These are phyloP conservation scores for Battus philenor DNA, from an alignment of 1,140 invertebrate species.

Conservation along the genomic window DNA sequence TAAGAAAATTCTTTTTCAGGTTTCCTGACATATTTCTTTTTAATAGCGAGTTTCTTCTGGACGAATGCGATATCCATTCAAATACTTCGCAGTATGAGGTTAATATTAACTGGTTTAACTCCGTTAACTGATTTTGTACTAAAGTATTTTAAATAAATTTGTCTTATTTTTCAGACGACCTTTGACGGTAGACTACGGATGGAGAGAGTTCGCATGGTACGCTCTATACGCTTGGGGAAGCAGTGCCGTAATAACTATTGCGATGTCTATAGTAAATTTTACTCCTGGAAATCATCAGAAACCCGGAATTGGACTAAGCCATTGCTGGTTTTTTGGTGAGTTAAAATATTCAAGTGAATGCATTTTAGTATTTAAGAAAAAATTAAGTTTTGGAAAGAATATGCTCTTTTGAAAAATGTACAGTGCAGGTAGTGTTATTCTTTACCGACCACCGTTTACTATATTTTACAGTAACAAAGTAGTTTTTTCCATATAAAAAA, in stretches of 20 bases:
- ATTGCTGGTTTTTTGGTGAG: slow-evolving; percentile 62
- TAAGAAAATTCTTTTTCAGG: slow-evolving; percentile 36
- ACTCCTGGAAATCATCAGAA: slow-evolving; percentile 41
- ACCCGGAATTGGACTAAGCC: slow-evolving; percentile 49
- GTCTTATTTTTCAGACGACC: slow-evolving; percentile 39
- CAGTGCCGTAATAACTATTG: slow-evolving; percentile 33
- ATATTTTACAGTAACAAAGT: no score
- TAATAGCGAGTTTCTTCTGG: slow-evolving; percentile 57
- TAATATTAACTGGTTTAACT: no score
- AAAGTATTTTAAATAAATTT: no score
- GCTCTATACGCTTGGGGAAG: slow-evolving; percentile 53
- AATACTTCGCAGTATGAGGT: slow-evolving; percentile 47
- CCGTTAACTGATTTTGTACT: no score
- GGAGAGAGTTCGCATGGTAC: slow-evolving; percentile 47
- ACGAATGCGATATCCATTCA: slow-evolving; percentile 60
- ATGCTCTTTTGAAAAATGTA: no score
- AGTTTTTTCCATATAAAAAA: no score
- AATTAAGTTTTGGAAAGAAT: no score
- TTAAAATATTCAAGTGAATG: no score
- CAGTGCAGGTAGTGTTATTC: no score
- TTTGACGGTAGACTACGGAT: slow-evolving; percentile 30
- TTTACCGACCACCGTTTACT: no score
- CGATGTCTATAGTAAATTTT: slow-evolving; percentile 46
- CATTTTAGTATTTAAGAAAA: no score
- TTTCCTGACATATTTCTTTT: slow-evolving; percentile 50